Base-by-base conservation (phyloP, 64 coral and sea anemone genomes). In the Catalaphyllia jardinei region DNA sequence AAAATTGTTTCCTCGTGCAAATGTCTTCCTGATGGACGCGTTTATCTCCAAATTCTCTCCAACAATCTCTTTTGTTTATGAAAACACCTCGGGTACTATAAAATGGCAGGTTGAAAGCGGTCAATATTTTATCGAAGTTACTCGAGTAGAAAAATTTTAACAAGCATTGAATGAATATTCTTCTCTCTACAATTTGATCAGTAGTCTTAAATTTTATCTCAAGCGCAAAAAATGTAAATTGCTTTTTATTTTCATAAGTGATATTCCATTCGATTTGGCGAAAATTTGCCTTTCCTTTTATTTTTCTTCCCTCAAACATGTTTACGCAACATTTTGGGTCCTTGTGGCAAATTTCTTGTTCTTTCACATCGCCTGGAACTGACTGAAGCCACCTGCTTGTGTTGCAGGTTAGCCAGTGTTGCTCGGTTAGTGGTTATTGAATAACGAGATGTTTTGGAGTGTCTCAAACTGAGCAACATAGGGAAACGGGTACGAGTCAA, bases 111-210 rank as follows among this genome's bases (percentile, higher is more conserved):
- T 85, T 50, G 24, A 35, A 31, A 20, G 60, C 49, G 30, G 31
- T 83, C 79, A 65, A 80, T 62, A 62, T 80, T 83, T 65, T 12
- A 42, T 62, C 61, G 62, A 62, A 64, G 30, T 39, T 38, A 11
- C 18, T 83, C 30, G 9, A 64, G 31, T 63, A 83, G 59, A 63
- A 65, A 82, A 83, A 65, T 57, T 57, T n/a, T 10, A 83, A 29
- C 65, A 69, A 69, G 22, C 29, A 10, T 4, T 69, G 65, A 69
- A 69, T 27, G n/a, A 69, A 69, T 9, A 69, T 11, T 69, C 65
- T 69, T 69, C 20, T 69, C 20, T 25, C 24, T 69, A n/a, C 9
- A 46, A 69, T 27, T 69, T 6, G 11, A n/a, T 27, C 65, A 69
- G 65, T n/a, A 2, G 65, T 22, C n/a, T 27, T 35, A 35, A 35